Evolutionary conservation across 2,113 vertebrate genomes (phyloP).

Genomic region (Anser cygnoides): DNA sequence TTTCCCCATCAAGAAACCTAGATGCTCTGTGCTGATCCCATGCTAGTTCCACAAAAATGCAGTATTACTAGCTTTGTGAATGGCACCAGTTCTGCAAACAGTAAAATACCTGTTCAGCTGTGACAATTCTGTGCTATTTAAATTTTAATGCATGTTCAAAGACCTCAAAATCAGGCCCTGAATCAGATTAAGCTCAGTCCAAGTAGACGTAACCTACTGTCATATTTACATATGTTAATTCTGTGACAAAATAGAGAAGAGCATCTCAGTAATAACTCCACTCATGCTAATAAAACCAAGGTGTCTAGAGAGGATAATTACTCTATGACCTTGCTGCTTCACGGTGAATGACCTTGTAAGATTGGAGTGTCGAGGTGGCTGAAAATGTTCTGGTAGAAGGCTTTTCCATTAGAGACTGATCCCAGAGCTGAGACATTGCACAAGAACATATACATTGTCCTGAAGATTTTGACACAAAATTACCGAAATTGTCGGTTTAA

Average conservation of each 20-base stretch:
- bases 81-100: neutral
- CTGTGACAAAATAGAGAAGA: neutral
- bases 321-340: neutral
- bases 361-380: neutral
- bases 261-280: neutral
- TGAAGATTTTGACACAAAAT: neutral
- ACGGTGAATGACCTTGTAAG: neutral
- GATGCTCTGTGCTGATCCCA: neutral
- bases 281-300: conserved; percentile 10
- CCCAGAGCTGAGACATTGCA: neutral
- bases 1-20: neutral
- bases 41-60: neutral
- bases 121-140: neutral
- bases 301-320: conserved; percentile 7
- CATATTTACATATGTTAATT: conserved; percentile 26
- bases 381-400: neutral
- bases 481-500: neutral
- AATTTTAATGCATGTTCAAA: neutral
- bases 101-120: neutral
- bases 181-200: neutral
- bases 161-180: neutral
- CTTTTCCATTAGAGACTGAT: neutral
- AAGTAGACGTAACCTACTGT: neutral
- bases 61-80: neutral
- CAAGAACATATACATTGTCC: neutral